A percentile compares a stretch with the other conserved stretches of the same genome.
Evolutionary conservation across 2,113 vertebrate species (phyloP).

Genomic region (Percina caprodes): DNA sequence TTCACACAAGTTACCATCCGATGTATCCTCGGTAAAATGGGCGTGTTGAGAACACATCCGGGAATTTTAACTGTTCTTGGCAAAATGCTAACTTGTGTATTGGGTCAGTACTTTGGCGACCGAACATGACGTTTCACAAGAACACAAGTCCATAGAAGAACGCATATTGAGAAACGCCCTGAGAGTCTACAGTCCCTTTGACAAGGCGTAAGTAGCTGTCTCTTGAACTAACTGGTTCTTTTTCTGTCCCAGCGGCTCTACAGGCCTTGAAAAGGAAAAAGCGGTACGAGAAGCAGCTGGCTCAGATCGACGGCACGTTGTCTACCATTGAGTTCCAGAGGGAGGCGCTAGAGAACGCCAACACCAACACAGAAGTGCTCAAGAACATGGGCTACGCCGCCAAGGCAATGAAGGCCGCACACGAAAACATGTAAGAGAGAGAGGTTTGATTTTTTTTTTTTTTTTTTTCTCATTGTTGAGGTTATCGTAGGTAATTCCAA

Average conservation of each 20-base stretch:
- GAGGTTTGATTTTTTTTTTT: no score
- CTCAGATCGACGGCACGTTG: slow-evolving; percentile 95
- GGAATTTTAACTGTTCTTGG: no score
- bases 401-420: slow-evolving; percentile 95
- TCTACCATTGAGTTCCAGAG: slow-evolving; percentile 98
- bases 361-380: slow-evolving; percentile 98
- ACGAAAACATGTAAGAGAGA: slow-evolving; percentile 92
- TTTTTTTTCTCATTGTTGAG: not conserved
- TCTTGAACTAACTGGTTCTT: not conserved
- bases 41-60: no score
- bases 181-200: not conserved
- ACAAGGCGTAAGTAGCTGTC: not conserved
- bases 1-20: no score
- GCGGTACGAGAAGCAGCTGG: slow-evolving; percentile 94
- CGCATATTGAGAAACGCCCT: no score
- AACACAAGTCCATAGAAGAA: no score
- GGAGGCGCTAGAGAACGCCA: slow-evolving; percentile 97
- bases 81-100: no score
- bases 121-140: no score
- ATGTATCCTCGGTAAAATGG: no score
- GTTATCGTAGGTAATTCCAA: not conserved
- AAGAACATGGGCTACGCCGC: slow-evolving; percentile 98
- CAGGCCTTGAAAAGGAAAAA: slow-evolving; percentile 98
- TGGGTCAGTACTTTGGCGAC: no score
- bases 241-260: slow-evolving; percentile 86